Evolutionary conservation across 2,888 invertebrate species (phyloP), one percentile per base, ranked within the genome.

Genomic region (Drosophila falleni): DNA sequence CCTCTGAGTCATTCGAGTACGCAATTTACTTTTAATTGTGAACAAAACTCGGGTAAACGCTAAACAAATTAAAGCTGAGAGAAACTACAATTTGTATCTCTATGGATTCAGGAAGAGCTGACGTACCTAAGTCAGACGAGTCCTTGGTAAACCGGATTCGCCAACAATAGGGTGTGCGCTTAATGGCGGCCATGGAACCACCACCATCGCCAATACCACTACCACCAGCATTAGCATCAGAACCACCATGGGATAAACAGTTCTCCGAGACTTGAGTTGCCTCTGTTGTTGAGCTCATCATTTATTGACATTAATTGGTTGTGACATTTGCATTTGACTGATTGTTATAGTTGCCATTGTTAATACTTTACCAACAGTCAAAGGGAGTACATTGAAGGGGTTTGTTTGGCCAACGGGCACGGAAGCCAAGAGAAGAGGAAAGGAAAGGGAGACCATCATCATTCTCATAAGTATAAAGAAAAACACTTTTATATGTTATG

Each of bases 281-380:
- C 58, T 64, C 53, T 69, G 68, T 72, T 67, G 51, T 72, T 72
- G 60, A 72, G 76, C 53, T 74, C 80, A 88, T 87, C 90, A 80
- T 79, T 84, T 83, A 90, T 90, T 91, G 90, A 90, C 90, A 91
- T 89, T 91, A 90, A 90, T 91, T 90, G 90, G 87, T 86, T 90
- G 87, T 90, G 90, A 91, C 90, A 91, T 90, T 90, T 90, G 91
- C 87, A 89, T 91, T 83, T 87, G 87, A 89, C 78, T 77, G 90
- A 90, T 89, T 84, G 78, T 81, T 77, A 55, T 39, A 84, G 87
- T 87, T 89, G 89, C 90, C 89, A 90, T 89, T 89, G 89, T 89
- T 87, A 82, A 90, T 74, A 81, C 83, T 86, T 87, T 41, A 53
- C 51, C 11, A 47, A 47, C 55, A 67, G 64, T 68, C 19, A 51